Evolutionary conservation across 2,797 vertebrate genomes (phyloP).

Genomic region (Sibirionetta formosa): DNA sequence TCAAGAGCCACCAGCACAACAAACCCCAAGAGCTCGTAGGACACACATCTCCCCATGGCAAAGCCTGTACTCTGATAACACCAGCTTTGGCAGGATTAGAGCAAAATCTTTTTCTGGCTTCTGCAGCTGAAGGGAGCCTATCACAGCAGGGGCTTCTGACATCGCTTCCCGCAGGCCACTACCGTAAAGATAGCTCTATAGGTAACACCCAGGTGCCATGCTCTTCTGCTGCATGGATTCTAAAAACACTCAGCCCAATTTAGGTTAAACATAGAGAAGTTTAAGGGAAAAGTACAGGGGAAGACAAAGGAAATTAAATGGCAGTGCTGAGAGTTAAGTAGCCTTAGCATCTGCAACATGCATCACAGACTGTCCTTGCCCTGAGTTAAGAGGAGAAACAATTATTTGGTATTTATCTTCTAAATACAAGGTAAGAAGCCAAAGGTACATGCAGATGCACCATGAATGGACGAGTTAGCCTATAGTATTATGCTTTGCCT

Average conservation of each 20-base stretch:
- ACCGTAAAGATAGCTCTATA: neutral
- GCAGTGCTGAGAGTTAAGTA: neutral
- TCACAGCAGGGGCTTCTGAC: neutral
- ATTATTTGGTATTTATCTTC: neutral
- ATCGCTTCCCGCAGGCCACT: neutral
- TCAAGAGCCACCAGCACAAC: neutral
- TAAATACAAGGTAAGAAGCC: neutral
- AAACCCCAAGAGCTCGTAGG: neutral
- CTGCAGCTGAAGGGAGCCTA: neutral
- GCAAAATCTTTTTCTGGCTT: neutral
- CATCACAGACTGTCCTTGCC: neutral
- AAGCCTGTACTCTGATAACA: neutral
- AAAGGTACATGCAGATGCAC: neutral
- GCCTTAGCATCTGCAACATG: neutral
- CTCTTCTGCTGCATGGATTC: neutral
- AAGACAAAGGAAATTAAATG: neutral
- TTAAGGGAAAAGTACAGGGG: neutral
- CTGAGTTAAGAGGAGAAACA: neutral
- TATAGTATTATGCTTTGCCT: neutral
- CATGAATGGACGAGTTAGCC: neutral
- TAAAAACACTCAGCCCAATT: neutral
- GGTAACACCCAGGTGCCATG: neutral
- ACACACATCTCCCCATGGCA: neutral
- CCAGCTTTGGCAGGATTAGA: neutral
- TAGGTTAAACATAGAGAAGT: neutral